phyloP scores from a whole-genome alignment of 2,113 vertebrate species.

The Elachura formosa region DNA sequence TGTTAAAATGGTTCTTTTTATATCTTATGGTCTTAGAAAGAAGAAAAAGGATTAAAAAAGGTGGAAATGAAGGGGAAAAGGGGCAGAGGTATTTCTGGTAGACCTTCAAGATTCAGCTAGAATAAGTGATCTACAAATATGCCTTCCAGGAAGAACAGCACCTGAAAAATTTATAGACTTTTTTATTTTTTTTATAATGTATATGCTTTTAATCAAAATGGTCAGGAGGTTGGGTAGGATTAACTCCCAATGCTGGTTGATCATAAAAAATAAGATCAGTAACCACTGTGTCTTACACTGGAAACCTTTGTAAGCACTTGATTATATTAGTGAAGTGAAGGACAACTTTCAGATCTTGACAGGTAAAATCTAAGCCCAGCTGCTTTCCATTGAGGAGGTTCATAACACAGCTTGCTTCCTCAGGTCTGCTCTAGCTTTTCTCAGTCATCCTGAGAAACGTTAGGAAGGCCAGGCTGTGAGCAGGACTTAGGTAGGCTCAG shows the following conservation, averaged over 20 bases:
- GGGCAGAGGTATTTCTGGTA: background rate
- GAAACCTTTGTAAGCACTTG: background rate
- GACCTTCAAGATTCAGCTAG: background rate
- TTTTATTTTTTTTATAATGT: background rate
- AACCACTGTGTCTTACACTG: background rate
- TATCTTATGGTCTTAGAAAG: background rate
- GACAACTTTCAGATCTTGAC: background rate
- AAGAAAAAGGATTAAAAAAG: background rate
- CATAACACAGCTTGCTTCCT: background rate
- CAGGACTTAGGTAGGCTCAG: background rate
- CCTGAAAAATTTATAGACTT: background rate
- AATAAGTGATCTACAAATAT: background rate
- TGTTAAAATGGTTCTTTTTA: background rate
- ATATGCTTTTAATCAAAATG: background rate
- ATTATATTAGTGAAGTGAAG: background rate
- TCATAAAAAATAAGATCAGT: background rate
- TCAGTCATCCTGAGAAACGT: background rate
- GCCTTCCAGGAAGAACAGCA: background rate
- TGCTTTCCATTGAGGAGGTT: background rate
- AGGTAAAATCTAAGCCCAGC: background rate
- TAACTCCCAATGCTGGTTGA: background rate
- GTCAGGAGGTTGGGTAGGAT: background rate
- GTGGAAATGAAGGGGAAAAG: background rate
- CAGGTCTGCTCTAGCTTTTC: background rate
- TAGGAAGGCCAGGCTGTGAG: background rate